Evolutionary conservation across 2,113 vertebrate species (phyloP), one percentile per base, ranked within the genome.

Genomic region (Atractosteus spatula): DNA sequence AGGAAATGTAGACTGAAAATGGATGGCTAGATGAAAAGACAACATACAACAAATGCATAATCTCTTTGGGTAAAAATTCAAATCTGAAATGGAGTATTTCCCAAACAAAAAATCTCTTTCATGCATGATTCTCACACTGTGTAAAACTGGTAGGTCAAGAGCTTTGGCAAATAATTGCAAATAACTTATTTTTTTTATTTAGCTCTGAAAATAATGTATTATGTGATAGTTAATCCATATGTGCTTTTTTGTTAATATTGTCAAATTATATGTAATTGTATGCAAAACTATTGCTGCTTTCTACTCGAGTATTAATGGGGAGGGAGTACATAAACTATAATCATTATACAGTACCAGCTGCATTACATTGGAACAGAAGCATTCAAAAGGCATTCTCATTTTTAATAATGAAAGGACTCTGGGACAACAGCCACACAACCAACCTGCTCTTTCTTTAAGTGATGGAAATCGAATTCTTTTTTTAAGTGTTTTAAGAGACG

Each of bases 241-340:
- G 72, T 74, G 56, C 66, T 68, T 74, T 73, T 74, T 71, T 45
- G 80, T 86, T 84, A 76, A 83, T 88, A 82, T 86, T 85, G 85
- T 81, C 76, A 75, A 78, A 85, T 73, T 55, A 79, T 82, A 84
- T 87, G 78, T 87, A 83, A 85, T 83, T 79, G 78, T 88, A 80
- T 86, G 84, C 76, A 73, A 82, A 82, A 89, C 66, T 87, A 87
- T 80, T 84, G 86, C 87, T 89, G 87, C 86, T 91, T 88, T 85
- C 82, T 77, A 77, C 81, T 73, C 59, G 86, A 75, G 73, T 83
- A 78, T 80, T 83, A 77, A 80, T 77, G 76, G 76, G 75, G 67
- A 79, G 71, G 47, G 44, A 7, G 8, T 62, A 78, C 80, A 68
- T 79, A 71, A 83, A 68, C 78, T 81, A 80, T 77, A 77, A 72